phyloP scores from a whole-genome alignment of 1,140 invertebrate species.

The Procambarus virginalis region DNA sequence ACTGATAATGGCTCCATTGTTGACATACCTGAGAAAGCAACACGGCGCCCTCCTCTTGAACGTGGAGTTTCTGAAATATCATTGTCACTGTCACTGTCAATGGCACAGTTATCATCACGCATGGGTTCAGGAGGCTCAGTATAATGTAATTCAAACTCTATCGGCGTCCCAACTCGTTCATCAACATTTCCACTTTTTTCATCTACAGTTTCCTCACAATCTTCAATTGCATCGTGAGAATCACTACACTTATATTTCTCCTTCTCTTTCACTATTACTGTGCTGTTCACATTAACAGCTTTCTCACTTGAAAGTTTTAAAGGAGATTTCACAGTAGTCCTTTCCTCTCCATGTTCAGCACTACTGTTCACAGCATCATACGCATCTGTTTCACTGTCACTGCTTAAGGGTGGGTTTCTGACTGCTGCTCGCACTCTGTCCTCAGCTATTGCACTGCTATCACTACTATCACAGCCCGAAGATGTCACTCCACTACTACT shows the following conservation, averaged over 20 bases:
- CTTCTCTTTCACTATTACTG: conserved; percentile 13
- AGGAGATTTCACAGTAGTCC: conserved; percentile 21
- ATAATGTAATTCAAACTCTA: conserved; percentile 63
- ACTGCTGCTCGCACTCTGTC: conserved; percentile 26
- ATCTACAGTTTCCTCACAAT: background rate
- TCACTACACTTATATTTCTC: background rate
- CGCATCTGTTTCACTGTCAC: conserved; percentile 39
- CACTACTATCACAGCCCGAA: conserved; percentile 62
- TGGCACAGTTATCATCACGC: conserved; percentile 68
- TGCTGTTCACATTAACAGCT: conserved; percentile 22
- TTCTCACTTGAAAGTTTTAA: background rate
- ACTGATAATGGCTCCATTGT: conserved; percentile 59
- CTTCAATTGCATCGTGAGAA: background rate
- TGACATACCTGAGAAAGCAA: conserved; percentile 56
- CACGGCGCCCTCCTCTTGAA: conserved; percentile 41
- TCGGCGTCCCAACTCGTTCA: conserved; percentile 48
- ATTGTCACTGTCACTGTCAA: conserved; percentile 69
- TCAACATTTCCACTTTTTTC: conserved; percentile 15
- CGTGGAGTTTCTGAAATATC: conserved; percentile 42
- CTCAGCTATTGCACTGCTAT: conserved; percentile 63
- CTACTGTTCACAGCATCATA: conserved; percentile 14
- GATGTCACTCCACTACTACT: conserved; percentile 54
- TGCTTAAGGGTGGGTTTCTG: conserved; percentile 12
- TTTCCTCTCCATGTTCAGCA: conserved; percentile 27
- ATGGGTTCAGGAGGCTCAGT: conserved; percentile 65